Base-by-base conservation (phyloP, 2,888 invertebrate genomes). In the Drosophila anomalipes region DNA sequence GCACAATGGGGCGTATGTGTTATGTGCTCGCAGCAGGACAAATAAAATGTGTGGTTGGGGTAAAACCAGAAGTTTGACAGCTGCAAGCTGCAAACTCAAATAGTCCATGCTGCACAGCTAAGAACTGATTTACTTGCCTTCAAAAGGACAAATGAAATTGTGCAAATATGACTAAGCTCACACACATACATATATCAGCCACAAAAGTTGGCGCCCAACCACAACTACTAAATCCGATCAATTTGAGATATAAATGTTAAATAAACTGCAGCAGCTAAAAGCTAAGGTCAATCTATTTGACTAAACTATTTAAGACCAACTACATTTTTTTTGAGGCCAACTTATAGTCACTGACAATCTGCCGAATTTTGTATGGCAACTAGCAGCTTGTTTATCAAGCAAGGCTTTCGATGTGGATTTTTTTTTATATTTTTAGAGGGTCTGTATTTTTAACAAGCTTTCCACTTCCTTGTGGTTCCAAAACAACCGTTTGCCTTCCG, bases 1-100 rank as follows among this genome's bases (percentile, higher is more conserved):
- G 37, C 41, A 44, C 66, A 76, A 71, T 35, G 72, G 54, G 61
- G 59, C 67, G 70, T 67, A 67, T 68, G 70, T 52, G 62, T 62
- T 26, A 59, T 62, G 39, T 44, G 47, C 19, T 35, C 30, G 28
- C 57, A 59, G 41, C 44, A 69, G 72, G 52, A 79, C 53, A 63
- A 33, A 70, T 53, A 37, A 61, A 59, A 22, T 33, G 28, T 30
- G 33, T 28, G 22, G n/a, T 41, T 63, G 35, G 30, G 26, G 28
- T 9, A 14, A 52, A 52, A 3, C 47, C 54, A 39, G 32, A 68
- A 56, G 49, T 53, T 56, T 67, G 52, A 49, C 39, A 67, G 54
- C 28, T 47, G 68, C 54, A 67, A 68, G 12, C 32, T 67, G 49
- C 37, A 67, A 67, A 28, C 49, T 67, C 26, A 33, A 68, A 56